These are phyloP conservation scores for Peromyscus aztecus DNA, from an alignment of 2,797 vertebrate species.

Conservation along the genomic window DNA sequence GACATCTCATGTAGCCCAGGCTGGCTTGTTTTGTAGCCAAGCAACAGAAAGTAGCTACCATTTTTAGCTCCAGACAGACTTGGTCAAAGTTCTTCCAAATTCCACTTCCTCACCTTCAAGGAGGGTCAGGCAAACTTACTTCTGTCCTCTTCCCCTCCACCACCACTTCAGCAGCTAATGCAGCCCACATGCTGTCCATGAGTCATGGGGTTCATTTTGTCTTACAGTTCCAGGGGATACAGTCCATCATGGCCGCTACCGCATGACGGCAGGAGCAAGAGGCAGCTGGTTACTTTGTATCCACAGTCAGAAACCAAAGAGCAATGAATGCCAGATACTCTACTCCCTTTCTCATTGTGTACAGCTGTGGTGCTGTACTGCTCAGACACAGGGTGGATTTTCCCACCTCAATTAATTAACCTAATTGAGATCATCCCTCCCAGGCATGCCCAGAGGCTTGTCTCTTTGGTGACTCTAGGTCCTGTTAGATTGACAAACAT, in stretches of 20 bases:
- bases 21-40: background rate
- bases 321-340: background rate
- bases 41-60: background rate
- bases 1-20: background rate
- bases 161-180: background rate
- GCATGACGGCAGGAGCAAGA: background rate
- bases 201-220: background rate
- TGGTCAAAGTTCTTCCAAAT: background rate
- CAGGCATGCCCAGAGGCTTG: background rate
- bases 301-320: background rate
- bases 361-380: background rate
- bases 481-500: background rate
- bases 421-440: background rate
- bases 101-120: background rate
- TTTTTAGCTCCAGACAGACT: background rate
- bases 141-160: background rate
- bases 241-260: background rate
- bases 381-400: background rate
- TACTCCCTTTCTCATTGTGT: background rate
- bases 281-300: background rate
- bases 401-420: background rate
- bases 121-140: background rate
- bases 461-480: background rate
- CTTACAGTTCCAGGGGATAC: background rate
- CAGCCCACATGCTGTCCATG: background rate